These are phyloP conservation scores for Tanytarsus gracilentus DNA, from an alignment of 2,888 invertebrate genomes.

Conservation along the genomic window DNA sequence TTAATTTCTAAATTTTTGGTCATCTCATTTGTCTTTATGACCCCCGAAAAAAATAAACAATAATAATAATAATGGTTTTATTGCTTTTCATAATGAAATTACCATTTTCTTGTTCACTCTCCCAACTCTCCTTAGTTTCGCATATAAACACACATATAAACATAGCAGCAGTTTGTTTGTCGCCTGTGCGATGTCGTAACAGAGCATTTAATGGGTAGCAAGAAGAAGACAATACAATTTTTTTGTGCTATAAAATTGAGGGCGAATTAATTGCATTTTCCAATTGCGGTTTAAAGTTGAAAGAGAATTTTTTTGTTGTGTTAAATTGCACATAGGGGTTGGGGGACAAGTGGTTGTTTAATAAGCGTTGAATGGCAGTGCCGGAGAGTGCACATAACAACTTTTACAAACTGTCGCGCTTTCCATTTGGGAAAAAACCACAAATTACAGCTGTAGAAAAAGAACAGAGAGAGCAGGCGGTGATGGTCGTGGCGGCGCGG, in stretches of 20 bases:
- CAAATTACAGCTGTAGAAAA: slow-evolving; percentile 7
- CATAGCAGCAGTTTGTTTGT: slow-evolving; percentile 4
- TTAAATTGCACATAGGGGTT: neutral
- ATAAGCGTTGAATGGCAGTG: slow-evolving; percentile 10
- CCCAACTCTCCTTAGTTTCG: too few species aligned
- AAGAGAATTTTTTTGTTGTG: neutral
- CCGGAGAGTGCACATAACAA: neutral
- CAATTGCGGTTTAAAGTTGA: slow-evolving; percentile 2
- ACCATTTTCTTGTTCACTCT: slow-evolving; percentile 10
- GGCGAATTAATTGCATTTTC: slow-evolving; percentile 19
- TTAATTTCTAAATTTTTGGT: neutral
- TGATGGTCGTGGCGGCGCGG: too few species aligned
- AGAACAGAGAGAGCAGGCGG: neutral
- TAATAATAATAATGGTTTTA: too few species aligned
- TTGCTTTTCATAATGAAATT: slow-evolving; percentile 23
- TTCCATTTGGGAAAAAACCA: neutral
- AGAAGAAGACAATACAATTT: neutral
- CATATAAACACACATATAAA: too few species aligned
- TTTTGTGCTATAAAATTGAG: neutral
- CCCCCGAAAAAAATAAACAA: too few species aligned
- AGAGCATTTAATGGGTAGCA: neutral
- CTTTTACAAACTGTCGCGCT: neutral
- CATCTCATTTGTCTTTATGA: slow-evolving; percentile 20
- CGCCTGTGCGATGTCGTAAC: neutral
- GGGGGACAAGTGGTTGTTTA: slow-evolving; percentile 14